Percentiles rank a stretch among this genome's conserved stretches.
Evolutionary conservation across 1,140 invertebrate genomes (phyloP).

Genomic region (Leptopilina boulardi): DNA sequence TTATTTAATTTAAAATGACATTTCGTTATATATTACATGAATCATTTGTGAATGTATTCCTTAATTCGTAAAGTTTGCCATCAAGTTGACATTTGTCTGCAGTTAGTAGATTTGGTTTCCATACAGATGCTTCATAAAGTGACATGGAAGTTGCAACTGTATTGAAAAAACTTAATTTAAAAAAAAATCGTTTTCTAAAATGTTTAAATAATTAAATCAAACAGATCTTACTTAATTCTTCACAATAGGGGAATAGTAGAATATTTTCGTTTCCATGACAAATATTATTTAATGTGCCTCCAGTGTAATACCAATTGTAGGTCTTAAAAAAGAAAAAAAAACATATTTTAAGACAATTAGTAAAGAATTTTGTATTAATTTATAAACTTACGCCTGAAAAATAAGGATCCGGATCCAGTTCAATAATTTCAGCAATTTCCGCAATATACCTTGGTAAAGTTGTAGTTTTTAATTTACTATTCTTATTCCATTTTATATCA

Average conservation of each 20-base stretch:
- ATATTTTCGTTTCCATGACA: conserved; percentile 55
- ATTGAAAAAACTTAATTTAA: conserved; percentile 42
- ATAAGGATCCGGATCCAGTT: conserved; percentile 71
- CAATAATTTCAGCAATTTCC: conserved; percentile 65
- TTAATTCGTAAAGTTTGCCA: conserved; percentile 62
- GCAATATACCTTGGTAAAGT: conserved; percentile 64
- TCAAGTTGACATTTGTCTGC: conserved; percentile 61
- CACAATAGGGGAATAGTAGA: conserved; percentile 67
- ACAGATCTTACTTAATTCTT: conserved; percentile 60
- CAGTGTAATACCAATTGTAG: conserved; percentile 74
- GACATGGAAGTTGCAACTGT: conserved; percentile 59
- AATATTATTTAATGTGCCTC: conserved; percentile 64
- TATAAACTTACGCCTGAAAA: conserved; percentile 65
- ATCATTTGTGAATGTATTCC: conserved; percentile 48
- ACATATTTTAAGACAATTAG: neutral
- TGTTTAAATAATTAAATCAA: conserved; percentile 41
- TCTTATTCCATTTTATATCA: conserved; percentile 53
- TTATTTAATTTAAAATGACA: neutral
- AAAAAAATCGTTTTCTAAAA: too few species aligned
- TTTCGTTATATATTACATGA: conserved; percentile 52
- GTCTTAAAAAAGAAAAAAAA: conserved; percentile 53
- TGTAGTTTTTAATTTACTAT: conserved; percentile 34
- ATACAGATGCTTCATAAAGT: conserved; percentile 53
- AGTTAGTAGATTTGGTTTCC: conserved; percentile 62
- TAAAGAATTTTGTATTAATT: conserved; percentile 13